A percentile compares a stretch with the other conserved stretches of the same genome.
Conservation (phyloP, 2,888 invertebrate species). For the Aelia acuminata region DNA sequence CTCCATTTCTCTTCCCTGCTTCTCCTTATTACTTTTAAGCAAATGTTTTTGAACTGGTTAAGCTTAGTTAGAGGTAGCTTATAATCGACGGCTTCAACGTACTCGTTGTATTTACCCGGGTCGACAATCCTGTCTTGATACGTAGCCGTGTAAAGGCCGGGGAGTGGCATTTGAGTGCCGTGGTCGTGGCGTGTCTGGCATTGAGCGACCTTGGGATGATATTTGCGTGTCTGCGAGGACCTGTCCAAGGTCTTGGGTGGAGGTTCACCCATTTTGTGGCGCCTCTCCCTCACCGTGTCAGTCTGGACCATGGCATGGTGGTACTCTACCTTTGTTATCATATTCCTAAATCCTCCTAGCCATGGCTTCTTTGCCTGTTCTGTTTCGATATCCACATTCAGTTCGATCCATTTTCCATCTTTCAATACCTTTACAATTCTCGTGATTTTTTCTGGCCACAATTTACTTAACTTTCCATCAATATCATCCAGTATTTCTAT, state of each 20-base stretch:
- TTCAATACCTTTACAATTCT: slow-evolving; percentile 5
- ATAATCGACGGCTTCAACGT: neutral
- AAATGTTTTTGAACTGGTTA: slow-evolving; percentile 16
- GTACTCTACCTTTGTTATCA: slow-evolving; percentile 78
- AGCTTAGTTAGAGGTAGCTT: neutral
- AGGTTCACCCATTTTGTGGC: neutral
- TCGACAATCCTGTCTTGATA: slow-evolving; percentile 11
- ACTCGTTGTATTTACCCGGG: neutral
- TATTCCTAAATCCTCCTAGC: slow-evolving; percentile 85
- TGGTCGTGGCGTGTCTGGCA: neutral
- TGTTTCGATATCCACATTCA: neutral
- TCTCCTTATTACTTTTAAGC: neutral
- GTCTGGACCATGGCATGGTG: slow-evolving; percentile 69
- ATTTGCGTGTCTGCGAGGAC: neutral
- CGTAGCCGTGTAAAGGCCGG: neutral
- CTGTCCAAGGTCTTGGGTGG: neutral
- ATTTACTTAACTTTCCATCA: neutral
- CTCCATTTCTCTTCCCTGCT: neutral
- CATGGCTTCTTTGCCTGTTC: slow-evolving; percentile 69
- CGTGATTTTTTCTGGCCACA: neutral
- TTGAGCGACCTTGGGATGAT: neutral
- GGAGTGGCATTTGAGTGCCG: neutral
- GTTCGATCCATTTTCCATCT: neutral
- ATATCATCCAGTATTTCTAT: slow-evolving; percentile 4
- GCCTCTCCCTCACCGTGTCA: neutral